phyloP scores from a whole-genome alignment of 1,140 invertebrate species.

The Ceratina japonica region DNA sequence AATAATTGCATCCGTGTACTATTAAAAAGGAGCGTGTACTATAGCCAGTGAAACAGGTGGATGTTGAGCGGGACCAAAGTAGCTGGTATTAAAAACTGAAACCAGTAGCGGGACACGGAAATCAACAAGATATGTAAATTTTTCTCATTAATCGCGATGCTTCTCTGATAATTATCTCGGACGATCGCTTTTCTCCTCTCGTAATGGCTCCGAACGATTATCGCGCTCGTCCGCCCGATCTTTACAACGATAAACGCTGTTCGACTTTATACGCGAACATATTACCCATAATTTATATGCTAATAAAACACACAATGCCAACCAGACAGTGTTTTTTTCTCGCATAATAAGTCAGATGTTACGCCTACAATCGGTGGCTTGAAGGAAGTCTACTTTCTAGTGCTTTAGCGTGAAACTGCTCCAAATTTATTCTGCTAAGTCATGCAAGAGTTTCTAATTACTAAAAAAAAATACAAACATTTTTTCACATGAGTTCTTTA shows the following conservation, averaged over 20 bases:
- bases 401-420: background rate
- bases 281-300: slow-evolving; percentile 35
- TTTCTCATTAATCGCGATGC: background rate
- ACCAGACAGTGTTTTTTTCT: background rate
- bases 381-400: slow-evolving; percentile 6
- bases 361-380: background rate
- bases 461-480: background rate
- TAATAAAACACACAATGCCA: slow-evolving; percentile 30
- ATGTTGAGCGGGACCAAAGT: background rate
- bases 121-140: slow-evolving; percentile 14
- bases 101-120: background rate
- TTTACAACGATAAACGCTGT: slow-evolving; percentile 13
- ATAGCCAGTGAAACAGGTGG: background rate
- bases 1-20: slow-evolving; percentile 11
- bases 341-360: background rate
- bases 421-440: background rate
- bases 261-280: background rate
- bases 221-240: background rate
- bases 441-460: background rate
- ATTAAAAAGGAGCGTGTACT: slow-evolving; percentile 7
- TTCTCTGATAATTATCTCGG: slow-evolving; percentile 2
- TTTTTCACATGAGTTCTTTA: background rate
- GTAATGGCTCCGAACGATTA: slow-evolving; percentile 20
- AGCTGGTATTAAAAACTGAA: background rate
- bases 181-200: background rate